Percentiles rank a stretch among this genome's conserved stretches.
Evolutionary conservation across 2,797 vertebrate species (phyloP).

Genomic region (Clamator glandarius): DNA sequence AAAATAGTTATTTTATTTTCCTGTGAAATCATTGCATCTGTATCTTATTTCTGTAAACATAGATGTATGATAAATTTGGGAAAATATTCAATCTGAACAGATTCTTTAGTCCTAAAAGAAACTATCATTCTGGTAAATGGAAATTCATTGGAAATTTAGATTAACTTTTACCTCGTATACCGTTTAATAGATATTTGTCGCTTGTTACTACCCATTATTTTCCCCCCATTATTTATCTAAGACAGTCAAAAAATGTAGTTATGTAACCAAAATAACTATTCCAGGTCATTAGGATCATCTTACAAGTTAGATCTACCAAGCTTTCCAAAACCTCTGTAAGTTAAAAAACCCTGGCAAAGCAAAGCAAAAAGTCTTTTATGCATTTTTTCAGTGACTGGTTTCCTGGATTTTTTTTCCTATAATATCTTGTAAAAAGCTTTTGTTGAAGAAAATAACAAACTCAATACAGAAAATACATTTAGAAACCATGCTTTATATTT

Average conservation of each 20-base stretch:
- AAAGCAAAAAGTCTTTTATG: background rate
- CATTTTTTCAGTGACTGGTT: background rate
- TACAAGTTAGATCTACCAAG: background rate
- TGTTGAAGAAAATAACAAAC: background rate
- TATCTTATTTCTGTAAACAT: background rate
- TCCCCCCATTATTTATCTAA: background rate
- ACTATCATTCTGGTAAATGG: background rate
- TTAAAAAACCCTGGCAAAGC: background rate
- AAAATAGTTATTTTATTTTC: background rate
- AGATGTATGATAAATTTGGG: background rate
- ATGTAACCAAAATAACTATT: background rate
- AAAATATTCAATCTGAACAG: background rate
- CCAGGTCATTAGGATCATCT: background rate
- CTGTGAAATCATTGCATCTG: background rate
- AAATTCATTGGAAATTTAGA: background rate
- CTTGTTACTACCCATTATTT: background rate
- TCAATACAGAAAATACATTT: background rate
- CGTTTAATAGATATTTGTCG: background rate
- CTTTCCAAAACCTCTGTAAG: background rate
- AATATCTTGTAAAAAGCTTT: background rate
- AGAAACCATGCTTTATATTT: accelerated
- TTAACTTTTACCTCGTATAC: background rate
- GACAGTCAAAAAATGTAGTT: background rate
- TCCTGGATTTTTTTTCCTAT: background rate
- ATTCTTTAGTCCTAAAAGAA: background rate